phyloP scores from a whole-genome alignment of 2,797 vertebrate genomes.

The Gephyroberyx darwinii region DNA sequence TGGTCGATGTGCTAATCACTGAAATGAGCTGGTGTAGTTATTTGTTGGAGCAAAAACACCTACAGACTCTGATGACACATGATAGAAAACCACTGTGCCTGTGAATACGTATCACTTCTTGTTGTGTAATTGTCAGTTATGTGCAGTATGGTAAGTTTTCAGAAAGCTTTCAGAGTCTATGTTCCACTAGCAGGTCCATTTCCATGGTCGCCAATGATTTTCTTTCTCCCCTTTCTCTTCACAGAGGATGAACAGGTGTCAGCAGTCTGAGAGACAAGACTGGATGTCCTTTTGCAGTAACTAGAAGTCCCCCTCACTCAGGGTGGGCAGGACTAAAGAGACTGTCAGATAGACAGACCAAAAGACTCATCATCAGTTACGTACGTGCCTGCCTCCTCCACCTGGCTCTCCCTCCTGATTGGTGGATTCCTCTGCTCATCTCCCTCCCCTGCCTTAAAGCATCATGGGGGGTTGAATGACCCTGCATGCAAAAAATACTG shows the following conservation, averaged over 20 bases:
- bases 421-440: slow-evolving; percentile 85
- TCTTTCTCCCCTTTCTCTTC: slow-evolving; percentile 54
- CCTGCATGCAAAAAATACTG: slow-evolving; percentile 96
- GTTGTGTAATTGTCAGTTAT: too few species aligned
- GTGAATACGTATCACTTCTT: too few species aligned
- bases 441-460: slow-evolving; percentile 98
- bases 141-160: too few species aligned
- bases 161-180: too few species aligned
- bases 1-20: too few species aligned
- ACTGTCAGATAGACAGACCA: slow-evolving; percentile 73
- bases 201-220: neutral
- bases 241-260: slow-evolving; percentile 98
- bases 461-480: slow-evolving; percentile 90
- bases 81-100: too few species aligned
- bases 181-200: too few species aligned
- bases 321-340: slow-evolving; percentile 85
- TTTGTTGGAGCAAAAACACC: too few species aligned
- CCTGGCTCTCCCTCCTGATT: slow-evolving; percentile 79
- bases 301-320: slow-evolving; percentile 74
- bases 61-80: too few species aligned
- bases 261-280: slow-evolving; percentile 88
- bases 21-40: too few species aligned
- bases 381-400: slow-evolving; percentile 82
- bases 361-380: slow-evolving; percentile 74
- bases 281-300: slow-evolving; percentile 74